These are phyloP conservation scores for Callionymus lyra DNA, from an alignment of 2,113 vertebrate species.

Conservation along the genomic window DNA sequence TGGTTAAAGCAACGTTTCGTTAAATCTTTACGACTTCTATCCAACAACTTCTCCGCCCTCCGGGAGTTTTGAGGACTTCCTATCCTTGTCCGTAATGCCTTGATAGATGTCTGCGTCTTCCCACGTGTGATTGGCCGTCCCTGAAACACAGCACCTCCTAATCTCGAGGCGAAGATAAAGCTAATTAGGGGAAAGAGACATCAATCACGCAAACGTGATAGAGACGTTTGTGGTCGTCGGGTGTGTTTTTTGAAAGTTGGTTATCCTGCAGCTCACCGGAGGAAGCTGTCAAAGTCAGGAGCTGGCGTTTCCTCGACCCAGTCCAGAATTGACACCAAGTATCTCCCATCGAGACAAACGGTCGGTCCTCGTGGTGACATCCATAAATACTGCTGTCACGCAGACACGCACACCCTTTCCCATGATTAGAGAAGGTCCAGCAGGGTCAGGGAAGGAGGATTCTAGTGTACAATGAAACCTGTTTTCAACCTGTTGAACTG, in stretches of 20 bases:
- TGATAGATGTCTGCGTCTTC: constrained; percentile 54
- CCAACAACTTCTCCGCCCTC: constrained; percentile 20
- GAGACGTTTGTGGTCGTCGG: constrained; percentile 63
- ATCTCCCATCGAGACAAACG: constrained; percentile 35
- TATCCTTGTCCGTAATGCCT: constrained; percentile 28
- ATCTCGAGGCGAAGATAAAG: constrained; percentile 71
- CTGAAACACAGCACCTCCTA: constrained; percentile 54
- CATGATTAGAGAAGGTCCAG: constrained; percentile 58
- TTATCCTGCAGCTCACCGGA: constrained; percentile 27
- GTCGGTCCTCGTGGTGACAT: constrained; percentile 42
- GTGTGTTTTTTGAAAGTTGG: constrained; percentile 50
- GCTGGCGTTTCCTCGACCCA: constrained; percentile 11
- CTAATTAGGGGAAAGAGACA: constrained; percentile 65
- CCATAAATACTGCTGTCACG: constrained; percentile 59
- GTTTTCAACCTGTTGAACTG: neutral
- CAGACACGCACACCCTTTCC: constrained; percentile 67
- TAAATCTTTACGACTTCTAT: neutral
- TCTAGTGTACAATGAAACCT: neutral
- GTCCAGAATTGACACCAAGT: constrained; percentile 15
- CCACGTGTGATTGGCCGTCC: constrained; percentile 52
- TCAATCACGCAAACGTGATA: constrained; percentile 64
- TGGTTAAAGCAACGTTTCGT: too few species aligned
- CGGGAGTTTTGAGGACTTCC: constrained; percentile 39
- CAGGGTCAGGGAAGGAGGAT: constrained; percentile 35
- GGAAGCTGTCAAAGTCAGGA: constrained; percentile 15